phyloP scores from a whole-genome alignment of 1,140 invertebrate genomes.

The Drosophila tsacasi region DNA sequence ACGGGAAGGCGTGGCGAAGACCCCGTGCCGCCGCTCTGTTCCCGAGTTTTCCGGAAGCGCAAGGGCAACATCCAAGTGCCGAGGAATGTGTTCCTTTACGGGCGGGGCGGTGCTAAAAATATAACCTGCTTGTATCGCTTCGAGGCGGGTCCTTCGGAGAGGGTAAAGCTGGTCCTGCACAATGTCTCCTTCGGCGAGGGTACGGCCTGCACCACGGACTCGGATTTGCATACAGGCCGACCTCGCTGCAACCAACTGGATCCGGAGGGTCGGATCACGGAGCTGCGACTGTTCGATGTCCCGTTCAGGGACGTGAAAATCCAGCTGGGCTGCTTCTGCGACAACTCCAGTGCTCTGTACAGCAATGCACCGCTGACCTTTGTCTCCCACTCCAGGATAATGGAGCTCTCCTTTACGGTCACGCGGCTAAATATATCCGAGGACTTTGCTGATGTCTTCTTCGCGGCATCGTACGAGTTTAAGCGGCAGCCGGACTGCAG shows the following conservation, averaged over 20 bases:
- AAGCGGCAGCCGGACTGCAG: conserved; percentile 88
- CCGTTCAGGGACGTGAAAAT: conserved; percentile 89
- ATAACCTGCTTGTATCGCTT: conserved; percentile 91
- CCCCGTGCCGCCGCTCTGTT: conserved; percentile 87
- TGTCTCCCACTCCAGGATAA: conserved; percentile 87
- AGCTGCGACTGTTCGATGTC: conserved; percentile 88
- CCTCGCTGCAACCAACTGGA: conserved; percentile 86
- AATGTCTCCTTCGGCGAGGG: conserved; percentile 90
- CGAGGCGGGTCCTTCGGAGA: conserved; percentile 88
- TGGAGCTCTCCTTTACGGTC: conserved; percentile 88
- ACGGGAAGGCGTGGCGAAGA: conserved; percentile 87
- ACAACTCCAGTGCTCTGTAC: conserved; percentile 87
- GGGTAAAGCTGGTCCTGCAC: conserved; percentile 88
- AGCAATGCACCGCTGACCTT: conserved; percentile 87
- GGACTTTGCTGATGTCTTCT: conserved; percentile 89
- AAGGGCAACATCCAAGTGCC: conserved; percentile 85
- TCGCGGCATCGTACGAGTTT: conserved; percentile 89
- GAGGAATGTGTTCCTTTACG: conserved; percentile 91
- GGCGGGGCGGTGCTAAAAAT: conserved; percentile 90
- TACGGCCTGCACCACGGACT: conserved; percentile 88
- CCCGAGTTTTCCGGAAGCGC: conserved; percentile 84
- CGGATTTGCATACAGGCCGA: conserved; percentile 90
- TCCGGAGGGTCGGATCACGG: conserved; percentile 86
- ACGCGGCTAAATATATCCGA: conserved; percentile 89
- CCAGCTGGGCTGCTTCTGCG: conserved; percentile 89